Base-by-base conservation (phyloP, 2,888 invertebrate genomes). In the Hirudinaria manillensis region DNA sequence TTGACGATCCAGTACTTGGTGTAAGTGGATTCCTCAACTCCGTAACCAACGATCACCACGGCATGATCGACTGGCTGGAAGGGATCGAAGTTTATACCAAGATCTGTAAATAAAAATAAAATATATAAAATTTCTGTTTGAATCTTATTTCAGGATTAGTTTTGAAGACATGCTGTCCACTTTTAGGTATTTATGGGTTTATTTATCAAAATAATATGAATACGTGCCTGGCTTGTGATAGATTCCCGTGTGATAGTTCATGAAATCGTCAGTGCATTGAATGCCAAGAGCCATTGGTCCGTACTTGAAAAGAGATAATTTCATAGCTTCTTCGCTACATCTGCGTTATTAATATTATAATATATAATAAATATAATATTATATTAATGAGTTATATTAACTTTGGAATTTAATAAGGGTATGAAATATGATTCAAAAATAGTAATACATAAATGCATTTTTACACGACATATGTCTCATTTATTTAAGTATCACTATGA, bases 41-140 rank as follows among this genome's bases (percentile, higher is more conserved):
- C 87, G 79, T 87, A 87, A 2, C 87, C 87, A 21, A 87, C 87
- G 34, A 87, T 77, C 32, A 87, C 80, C 2, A 87, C 87, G 21
- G 86, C 87, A 77, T 87, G 87, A 80, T 87, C 87, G 19, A 85
- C 85, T 67, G 84, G 79, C 81, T 87, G 83, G 78, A 87, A 87
- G 4, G 87, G 87, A 77, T 86, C 84, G 80, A 84, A 87, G 61
- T 61, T 68, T 45, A 13, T 29, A 13, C 21, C 61, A 61, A 21
- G 10, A 13, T 24, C 24, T 61, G 61, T n/a, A 61, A 61, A 13
- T 19, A 13, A 1, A 45, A 45, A 16, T 45, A 16, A 16, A 45
- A 10, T 6, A 16, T 1, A 45, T 45, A 16, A 1, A 16, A 6
- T 3, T 45, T 45, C 45, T 16, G 45, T 4, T 61, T 61, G 2